These are phyloP conservation scores for Heliconius nattereri DNA, from an alignment of 1,140 invertebrate species.

Conservation along the genomic window DNA sequence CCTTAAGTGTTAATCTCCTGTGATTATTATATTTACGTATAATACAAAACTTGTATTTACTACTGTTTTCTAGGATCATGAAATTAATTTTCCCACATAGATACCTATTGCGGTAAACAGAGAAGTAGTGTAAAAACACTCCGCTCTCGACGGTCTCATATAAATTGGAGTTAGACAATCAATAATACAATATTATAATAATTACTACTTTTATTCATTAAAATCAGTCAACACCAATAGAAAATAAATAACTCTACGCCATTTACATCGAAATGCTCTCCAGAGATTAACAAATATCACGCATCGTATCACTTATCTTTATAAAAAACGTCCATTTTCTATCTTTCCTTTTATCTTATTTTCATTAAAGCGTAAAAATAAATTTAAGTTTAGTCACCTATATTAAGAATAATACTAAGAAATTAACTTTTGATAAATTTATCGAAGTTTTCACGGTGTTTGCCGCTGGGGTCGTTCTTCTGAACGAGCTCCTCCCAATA, in stretches of 20 bases:
- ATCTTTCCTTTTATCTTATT: not conserved
- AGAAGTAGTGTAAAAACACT: not conserved
- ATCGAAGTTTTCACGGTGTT: constrained; percentile 64
- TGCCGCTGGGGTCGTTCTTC: constrained; percentile 76
- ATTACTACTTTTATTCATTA: constrained; percentile 26
- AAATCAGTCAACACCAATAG: constrained; percentile 40
- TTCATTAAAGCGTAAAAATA: not conserved
- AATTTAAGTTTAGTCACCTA: constrained; percentile 17
- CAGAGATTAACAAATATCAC: constrained; percentile 11
- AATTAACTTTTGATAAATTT: constrained; percentile 66
- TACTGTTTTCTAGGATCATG: too few relatives aligned
- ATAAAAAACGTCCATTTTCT: not conserved
- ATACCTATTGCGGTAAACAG: too few relatives aligned
- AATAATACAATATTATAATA: not conserved
- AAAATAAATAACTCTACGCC: constrained; percentile 37
- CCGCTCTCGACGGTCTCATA: not conserved
- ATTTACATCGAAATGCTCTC: constrained; percentile 17
- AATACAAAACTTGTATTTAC: too few relatives aligned
- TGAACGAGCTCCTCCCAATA: constrained; percentile 75
- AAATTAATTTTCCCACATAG: too few relatives aligned
- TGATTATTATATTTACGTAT: too few relatives aligned
- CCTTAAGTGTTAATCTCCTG: too few relatives aligned
- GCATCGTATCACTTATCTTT: constrained; percentile 8
- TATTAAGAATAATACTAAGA: constrained; percentile 37
- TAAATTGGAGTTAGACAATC: not conserved